These are phyloP conservation scores for Nesogale talazaci DNA, from an alignment of 2,113 vertebrate species.

Conservation along the genomic window DNA sequence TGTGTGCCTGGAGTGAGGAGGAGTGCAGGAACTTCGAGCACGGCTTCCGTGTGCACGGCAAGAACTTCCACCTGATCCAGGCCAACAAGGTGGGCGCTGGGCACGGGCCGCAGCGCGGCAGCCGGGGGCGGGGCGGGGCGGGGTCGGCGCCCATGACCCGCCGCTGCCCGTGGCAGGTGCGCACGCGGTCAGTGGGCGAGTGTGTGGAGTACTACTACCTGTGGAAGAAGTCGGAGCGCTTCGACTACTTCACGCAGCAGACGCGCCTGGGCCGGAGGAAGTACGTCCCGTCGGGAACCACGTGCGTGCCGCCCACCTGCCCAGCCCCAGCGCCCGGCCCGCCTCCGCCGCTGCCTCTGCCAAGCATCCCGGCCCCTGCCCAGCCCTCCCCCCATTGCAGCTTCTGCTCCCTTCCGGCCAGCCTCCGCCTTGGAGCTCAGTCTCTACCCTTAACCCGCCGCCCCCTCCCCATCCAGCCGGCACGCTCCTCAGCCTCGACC, in stretches of 20 bases:
- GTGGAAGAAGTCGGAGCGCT: slow-evolving; percentile 98
- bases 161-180: slow-evolving; percentile 87
- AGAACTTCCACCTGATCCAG: slow-evolving; percentile 98
- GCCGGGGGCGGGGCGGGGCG: background rate
- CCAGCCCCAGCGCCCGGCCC: background rate
- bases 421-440: background rate
- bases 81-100: slow-evolving; percentile 92
- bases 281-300: slow-evolving; percentile 90
- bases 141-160: background rate
- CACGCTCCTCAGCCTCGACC: background rate
- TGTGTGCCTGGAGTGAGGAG: slow-evolving; percentile 96
- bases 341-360: background rate
- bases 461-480: background rate
- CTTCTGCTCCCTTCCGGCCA: background rate
- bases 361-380: no score
- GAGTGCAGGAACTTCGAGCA: slow-evolving; percentile 96
- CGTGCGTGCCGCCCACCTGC: slow-evolving; percentile 87
- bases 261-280: slow-evolving; percentile 94
- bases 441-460: background rate
- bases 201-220: slow-evolving; percentile 98
- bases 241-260: slow-evolving; percentile 96
- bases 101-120: background rate
- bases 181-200: slow-evolving; percentile 96
- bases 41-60: slow-evolving; percentile 96
- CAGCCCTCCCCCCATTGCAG: no score